Base-by-base conservation (phyloP, 1,140 invertebrate genomes). In the Artemia franciscana region DNA sequence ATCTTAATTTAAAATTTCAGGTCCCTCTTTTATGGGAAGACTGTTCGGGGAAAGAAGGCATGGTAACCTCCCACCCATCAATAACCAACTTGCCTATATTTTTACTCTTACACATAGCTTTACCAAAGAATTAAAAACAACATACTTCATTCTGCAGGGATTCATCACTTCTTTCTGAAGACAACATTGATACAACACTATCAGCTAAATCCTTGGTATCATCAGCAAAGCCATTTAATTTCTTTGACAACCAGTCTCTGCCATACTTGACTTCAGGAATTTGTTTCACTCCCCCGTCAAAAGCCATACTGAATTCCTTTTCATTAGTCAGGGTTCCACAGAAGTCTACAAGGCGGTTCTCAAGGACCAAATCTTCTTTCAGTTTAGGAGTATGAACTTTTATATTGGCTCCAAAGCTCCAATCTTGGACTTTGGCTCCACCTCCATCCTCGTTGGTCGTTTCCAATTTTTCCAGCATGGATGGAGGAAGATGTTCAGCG, bases 71-170 rank as follows among this genome's bases (percentile, higher is more conserved):
- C n/a, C n/a, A n/a, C n/a, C n/a, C n/a, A n/a, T n/a, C n/a, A n/a
- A n/a, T n/a, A n/a, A n/a, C n/a, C n/a, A n/a, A n/a, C n/a, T n/a
- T n/a, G n/a, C n/a, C n/a, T n/a, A n/a, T 51, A n/a, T 56, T 26
- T 64, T 28, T 27, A 58, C 24, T 39, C 26, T 24, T 24, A 63
- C n/a, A n/a, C 57, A 23, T 21, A 18, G 15, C 59, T 60, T 23
- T 30, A 39, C 21, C n/a, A 60, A 26, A 39, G 12, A 58, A 60
- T n/a, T 28, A 24, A 21, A 24, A 56, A 66, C n/a, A n/a, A n/a
- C 65, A 62, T 67, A 77, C 77, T 68, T 91, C 87, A 74, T 84
- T 86, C 70, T 92, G 85, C 62, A 91, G 71, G 69, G 86, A 84
- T 68, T 86, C 82, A 69, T 82, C 79, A 39, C 75, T 77, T 67